Evolutionary conservation across 1,140 invertebrate genomes (phyloP).

Genomic region (Holcopasites calliopsidis): DNA sequence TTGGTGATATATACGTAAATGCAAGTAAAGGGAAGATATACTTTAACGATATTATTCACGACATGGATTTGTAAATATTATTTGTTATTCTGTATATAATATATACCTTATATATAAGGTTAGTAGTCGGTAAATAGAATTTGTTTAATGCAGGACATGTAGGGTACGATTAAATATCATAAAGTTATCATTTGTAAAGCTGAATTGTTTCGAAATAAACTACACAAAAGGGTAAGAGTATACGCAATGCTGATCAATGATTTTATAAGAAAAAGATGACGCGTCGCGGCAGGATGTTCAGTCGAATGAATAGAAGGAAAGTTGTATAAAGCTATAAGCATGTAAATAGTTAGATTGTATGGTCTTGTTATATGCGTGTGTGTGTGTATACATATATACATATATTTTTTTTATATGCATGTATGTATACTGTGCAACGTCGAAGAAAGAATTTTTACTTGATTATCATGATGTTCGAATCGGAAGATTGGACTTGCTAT

Average conservation of each 20-base stretch:
- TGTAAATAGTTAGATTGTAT: constrained; percentile 69
- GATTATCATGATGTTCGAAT: constrained; percentile 42
- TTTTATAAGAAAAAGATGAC: background rate
- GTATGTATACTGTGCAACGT: constrained; percentile 55
- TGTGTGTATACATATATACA: background rate
- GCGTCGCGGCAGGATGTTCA: too few relatives aligned
- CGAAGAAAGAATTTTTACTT: constrained; percentile 65
- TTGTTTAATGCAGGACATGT: constrained; percentile 54
- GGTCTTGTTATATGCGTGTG: constrained; percentile 44
- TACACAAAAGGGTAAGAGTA: background rate
- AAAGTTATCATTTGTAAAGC: constrained; percentile 27
- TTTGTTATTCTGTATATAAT: constrained; percentile 43
- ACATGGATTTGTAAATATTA: constrained; percentile 63
- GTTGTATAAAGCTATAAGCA: constrained; percentile 73
- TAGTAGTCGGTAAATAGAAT: constrained; percentile 45
- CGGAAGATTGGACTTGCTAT: constrained; percentile 28
- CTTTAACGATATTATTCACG: constrained; percentile 36
- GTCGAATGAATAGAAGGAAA: background rate
- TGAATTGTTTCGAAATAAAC: background rate
- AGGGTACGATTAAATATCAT: constrained; percentile 2
- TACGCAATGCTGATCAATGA: background rate
- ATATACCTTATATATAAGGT: constrained; percentile 28
- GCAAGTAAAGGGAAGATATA: background rate
- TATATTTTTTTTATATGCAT: too few relatives aligned
- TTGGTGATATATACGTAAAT: constrained; percentile 20